Percentiles rank a stretch among this genome's conserved stretches.
These are phyloP conservation scores for Drosophila dives DNA, from an alignment of 2,888 invertebrate species.

Conservation along the genomic window DNA sequence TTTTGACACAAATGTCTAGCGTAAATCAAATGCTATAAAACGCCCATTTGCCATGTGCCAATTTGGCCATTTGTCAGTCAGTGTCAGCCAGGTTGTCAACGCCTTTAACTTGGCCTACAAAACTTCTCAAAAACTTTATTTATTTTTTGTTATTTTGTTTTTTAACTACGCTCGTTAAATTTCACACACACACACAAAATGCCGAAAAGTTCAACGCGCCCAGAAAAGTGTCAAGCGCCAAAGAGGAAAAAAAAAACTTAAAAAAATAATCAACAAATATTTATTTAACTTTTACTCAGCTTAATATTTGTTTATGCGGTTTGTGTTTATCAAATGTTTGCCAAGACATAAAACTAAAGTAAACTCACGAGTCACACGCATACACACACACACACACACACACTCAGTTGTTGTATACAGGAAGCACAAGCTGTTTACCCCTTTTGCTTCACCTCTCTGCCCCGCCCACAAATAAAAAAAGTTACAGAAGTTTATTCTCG, in stretches of 20 bases:
- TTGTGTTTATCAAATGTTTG: slow-evolving; percentile 72
- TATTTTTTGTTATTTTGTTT: not conserved
- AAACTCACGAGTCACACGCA: slow-evolving; percentile 42
- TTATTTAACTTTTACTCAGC: slow-evolving; percentile 51
- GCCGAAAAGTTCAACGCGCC: slow-evolving; percentile 64
- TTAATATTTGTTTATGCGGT: slow-evolving; percentile 57
- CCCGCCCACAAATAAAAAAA: not conserved
- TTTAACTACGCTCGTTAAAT: slow-evolving; percentile 55
- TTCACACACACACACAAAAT: slow-evolving; percentile 54
- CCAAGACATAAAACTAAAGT: slow-evolving; percentile 67
- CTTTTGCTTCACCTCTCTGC: not conserved
- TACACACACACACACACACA: slow-evolving; percentile 12
- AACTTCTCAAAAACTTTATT: slow-evolving; percentile 15
- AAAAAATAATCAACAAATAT: slow-evolving; percentile 50
- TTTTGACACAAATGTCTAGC: slow-evolving; percentile 42
- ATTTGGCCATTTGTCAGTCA: slow-evolving; percentile 35
- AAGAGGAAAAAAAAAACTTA: slow-evolving; percentile 7
- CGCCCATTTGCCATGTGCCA: slow-evolving; percentile 11
- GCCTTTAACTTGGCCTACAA: slow-evolving; percentile 33
- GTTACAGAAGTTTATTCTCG: slow-evolving; percentile 19
- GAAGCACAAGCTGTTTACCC: slow-evolving; percentile 32
- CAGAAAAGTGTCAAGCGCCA: slow-evolving; percentile 42
- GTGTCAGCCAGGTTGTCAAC: slow-evolving; percentile 41
- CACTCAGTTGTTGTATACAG: slow-evolving; percentile 23
- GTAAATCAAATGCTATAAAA: slow-evolving; percentile 55